Conservation (phyloP, 2,888 invertebrate species). For the Agriopis aurantiaria region DNA sequence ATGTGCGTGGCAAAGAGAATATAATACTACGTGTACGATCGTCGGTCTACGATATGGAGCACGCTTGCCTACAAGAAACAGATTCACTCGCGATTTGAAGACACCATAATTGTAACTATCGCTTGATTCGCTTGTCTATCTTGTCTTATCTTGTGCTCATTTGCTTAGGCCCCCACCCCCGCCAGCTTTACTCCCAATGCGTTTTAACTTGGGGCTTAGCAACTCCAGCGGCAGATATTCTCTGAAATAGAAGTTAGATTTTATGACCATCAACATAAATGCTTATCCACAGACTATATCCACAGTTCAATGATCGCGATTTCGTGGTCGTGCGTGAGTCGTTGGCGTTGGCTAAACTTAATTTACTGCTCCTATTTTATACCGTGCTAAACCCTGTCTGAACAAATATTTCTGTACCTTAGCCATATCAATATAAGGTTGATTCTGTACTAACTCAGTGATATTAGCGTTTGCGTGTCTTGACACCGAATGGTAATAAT, state of each 20-base stretch:
- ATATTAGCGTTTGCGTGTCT: slow-evolving; percentile 35
- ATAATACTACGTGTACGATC: too few species aligned
- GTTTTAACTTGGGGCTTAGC: not conserved
- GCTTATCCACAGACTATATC: not conserved
- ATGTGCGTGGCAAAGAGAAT: too few species aligned
- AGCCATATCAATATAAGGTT: not conserved
- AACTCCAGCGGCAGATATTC: not conserved
- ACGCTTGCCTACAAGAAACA: too few species aligned
- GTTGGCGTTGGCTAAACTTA: slow-evolving; percentile 21
- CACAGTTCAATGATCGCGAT: slow-evolving; percentile 6
- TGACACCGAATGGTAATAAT: slow-evolving; percentile 31
- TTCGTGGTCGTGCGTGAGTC: slow-evolving; percentile 21
- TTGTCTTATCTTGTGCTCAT: too few species aligned
- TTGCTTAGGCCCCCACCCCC: too few species aligned
- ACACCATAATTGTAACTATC: too few species aligned
- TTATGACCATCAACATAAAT: not conserved
- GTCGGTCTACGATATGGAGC: too few species aligned
- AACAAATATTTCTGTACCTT: not conserved
- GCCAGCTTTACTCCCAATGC: too few species aligned
- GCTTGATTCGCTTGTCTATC: too few species aligned
- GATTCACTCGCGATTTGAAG: too few species aligned
- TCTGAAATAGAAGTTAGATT: not conserved
- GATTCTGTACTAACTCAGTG: not conserved
- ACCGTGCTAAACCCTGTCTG: slow-evolving; percentile 3
- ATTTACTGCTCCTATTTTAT: slow-evolving; percentile 27